Evolutionary conservation across 2,888 invertebrate genomes (phyloP).

Genomic region (Danaus chrysippus): DNA sequence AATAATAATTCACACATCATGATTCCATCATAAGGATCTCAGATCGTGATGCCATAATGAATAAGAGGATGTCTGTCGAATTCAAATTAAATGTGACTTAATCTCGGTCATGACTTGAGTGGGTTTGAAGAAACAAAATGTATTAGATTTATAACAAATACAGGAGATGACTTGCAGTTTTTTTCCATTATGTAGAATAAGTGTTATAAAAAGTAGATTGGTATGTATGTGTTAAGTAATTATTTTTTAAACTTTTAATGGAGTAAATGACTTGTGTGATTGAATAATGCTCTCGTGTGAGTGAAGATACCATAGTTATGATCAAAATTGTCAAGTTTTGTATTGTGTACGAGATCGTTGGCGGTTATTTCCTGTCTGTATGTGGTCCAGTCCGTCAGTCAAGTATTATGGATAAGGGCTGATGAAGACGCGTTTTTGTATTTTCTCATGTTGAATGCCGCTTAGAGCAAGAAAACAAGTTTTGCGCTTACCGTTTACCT

Average conservation of each 20-base stretch:
- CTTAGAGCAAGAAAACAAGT: slow-evolving; percentile 24
- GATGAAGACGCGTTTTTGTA: slow-evolving; percentile 36
- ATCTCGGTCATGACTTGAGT: slow-evolving; percentile 2
- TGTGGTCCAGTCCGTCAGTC: slow-evolving; percentile 16
- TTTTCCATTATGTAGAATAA: background rate
- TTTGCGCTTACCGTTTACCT: slow-evolving; percentile 21
- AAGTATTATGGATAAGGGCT: slow-evolving; percentile 21
- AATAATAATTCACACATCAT: no score
- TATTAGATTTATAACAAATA: background rate
- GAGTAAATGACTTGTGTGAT: no score
- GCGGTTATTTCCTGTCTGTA: slow-evolving; percentile 15
- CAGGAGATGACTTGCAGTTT: background rate
- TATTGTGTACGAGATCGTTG: slow-evolving; percentile 5
- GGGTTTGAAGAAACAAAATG: slow-evolving; percentile 3
- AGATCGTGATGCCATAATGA: slow-evolving; percentile 1
- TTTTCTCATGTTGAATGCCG: slow-evolving; percentile 25
- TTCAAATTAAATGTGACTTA: slow-evolving; percentile 2
- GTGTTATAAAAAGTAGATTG: background rate
- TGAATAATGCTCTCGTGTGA: no score
- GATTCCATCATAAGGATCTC: background rate
- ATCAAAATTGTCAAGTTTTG: background rate
- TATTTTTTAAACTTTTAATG: no score
- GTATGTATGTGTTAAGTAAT: no score
- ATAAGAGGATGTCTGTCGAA: background rate
- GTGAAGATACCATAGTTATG: background rate